These are phyloP conservation scores for Diabrotica virgifera DNA, from an alignment of 1,140 invertebrate species.

Conservation along the genomic window DNA sequence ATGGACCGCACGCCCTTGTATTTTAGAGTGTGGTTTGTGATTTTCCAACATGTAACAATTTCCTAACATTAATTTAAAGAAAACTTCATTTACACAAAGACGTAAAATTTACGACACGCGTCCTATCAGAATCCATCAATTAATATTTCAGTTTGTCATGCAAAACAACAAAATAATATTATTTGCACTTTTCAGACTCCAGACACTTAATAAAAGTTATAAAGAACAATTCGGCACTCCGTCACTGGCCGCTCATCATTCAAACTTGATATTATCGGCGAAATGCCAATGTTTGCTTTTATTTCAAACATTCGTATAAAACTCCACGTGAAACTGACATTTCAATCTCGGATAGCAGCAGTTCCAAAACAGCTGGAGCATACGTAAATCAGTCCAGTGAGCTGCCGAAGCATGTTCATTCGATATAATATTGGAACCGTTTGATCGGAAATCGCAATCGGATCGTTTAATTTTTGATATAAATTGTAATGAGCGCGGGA, in stretches of 20 bases:
- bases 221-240: not conserved
- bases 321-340: conserved; percentile 30
- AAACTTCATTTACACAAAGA: too few species aligned
- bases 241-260: conserved; percentile 14
- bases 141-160: too few species aligned
- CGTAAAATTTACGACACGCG: too few species aligned
- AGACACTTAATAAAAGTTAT: too few species aligned
- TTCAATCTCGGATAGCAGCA: conserved; percentile 25
- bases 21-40: too few species aligned
- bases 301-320: conserved; percentile 32
- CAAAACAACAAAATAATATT: too few species aligned
- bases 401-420: not conserved
- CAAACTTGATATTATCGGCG: conserved; percentile 19
- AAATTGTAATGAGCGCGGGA: conserved; percentile 2
- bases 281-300: conserved; percentile 27
- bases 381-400: not conserved
- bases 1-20: too few species aligned
- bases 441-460: not conserved
- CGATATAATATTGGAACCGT: not conserved
- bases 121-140: too few species aligned
- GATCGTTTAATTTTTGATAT: not conserved
- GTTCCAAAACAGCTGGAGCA: conserved; percentile 19
- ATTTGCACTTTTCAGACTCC: too few species aligned
- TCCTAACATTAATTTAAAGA: too few species aligned
- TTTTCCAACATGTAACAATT: too few species aligned